Conservation (phyloP, 2,888 invertebrate species). For the Drosophila testacea region DNA sequence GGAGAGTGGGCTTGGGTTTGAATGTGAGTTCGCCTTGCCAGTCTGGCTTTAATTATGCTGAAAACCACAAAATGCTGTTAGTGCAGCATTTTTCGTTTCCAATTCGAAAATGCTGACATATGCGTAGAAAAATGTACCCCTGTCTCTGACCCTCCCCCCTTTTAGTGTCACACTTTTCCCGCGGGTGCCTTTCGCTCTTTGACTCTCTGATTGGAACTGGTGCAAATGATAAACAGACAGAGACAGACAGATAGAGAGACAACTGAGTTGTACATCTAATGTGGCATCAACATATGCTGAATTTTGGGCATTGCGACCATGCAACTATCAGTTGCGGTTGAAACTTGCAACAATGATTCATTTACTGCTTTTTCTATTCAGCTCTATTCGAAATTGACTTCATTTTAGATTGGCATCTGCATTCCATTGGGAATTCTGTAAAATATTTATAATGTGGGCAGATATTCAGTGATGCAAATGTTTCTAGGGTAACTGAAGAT, state of each 20-base stretch:
- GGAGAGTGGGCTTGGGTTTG: neutral
- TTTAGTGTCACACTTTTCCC: slow-evolving; percentile 55
- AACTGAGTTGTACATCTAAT: slow-evolving; percentile 85
- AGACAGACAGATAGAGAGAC: slow-evolving; percentile 58
- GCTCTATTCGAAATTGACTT: slow-evolving; percentile 56
- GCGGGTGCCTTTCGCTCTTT: slow-evolving; percentile 76
- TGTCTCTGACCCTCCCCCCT: slow-evolving; percentile 38
- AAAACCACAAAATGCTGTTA: slow-evolving; percentile 83
- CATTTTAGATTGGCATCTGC: slow-evolving; percentile 73
- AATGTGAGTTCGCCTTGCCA: slow-evolving; percentile 37
- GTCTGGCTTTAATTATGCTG: slow-evolving; percentile 82
- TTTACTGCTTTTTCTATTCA: neutral
- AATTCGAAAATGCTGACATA: slow-evolving; percentile 84
- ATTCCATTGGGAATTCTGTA: slow-evolving; percentile 20
- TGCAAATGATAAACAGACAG: slow-evolving; percentile 56
- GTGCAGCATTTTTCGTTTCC: slow-evolving; percentile 74
- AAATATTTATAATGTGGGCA: slow-evolving; percentile 4
- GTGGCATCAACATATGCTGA: slow-evolving; percentile 85
- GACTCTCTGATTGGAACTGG: slow-evolving; percentile 83
- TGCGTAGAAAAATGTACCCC: slow-evolving; percentile 77
- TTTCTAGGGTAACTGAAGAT: neutral
- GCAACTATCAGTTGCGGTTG: slow-evolving; percentile 70
- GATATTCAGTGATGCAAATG: neutral
- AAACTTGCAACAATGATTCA: slow-evolving; percentile 14
- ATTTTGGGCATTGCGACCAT: slow-evolving; percentile 45